phyloP scores from a whole-genome alignment of 2,113 vertebrate genomes.

The Saguinus imperator region DNA sequence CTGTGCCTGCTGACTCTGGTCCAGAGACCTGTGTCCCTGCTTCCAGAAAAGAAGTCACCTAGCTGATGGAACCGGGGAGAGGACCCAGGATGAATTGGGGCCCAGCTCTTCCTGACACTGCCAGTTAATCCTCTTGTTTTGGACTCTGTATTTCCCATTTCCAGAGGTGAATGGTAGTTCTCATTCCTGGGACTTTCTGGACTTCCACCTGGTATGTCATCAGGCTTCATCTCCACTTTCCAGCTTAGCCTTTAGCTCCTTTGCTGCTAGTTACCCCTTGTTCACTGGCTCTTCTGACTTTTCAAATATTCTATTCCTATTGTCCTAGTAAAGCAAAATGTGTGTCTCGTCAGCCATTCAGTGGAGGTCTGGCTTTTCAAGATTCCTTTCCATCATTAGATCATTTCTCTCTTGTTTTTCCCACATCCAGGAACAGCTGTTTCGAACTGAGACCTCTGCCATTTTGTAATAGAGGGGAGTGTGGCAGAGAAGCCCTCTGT shows the following conservation, averaged over 20 bases:
- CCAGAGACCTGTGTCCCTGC: not conserved
- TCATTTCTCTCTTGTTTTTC: not conserved
- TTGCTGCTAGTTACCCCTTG: not conserved
- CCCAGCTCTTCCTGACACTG: not conserved
- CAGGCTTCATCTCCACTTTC: not conserved
- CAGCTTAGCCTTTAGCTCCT: not conserved
- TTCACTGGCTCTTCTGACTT: not conserved
- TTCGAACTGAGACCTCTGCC: not conserved
- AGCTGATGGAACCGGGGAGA: not conserved
- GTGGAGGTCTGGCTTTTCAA: not conserved
- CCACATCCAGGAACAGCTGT: not conserved
- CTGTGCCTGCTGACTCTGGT: not conserved
- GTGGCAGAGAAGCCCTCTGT: not conserved
- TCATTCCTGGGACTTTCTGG: not conserved
- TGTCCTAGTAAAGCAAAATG: not conserved
- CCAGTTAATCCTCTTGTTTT: not conserved
- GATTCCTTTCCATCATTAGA: not conserved
- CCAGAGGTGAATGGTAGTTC: not conserved
- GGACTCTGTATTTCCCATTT: not conserved
- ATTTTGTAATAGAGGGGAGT: too few species aligned
- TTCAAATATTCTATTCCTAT: not conserved
- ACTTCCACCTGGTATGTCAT: not conserved
- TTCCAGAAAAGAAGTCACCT: not conserved
- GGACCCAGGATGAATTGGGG: not conserved
- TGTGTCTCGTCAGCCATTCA: too few species aligned